Percentiles rank a stretch among this genome's conserved stretches.
Conservation (phyloP, 2,888 invertebrate genomes). For the Drosophila barbarae region DNA sequence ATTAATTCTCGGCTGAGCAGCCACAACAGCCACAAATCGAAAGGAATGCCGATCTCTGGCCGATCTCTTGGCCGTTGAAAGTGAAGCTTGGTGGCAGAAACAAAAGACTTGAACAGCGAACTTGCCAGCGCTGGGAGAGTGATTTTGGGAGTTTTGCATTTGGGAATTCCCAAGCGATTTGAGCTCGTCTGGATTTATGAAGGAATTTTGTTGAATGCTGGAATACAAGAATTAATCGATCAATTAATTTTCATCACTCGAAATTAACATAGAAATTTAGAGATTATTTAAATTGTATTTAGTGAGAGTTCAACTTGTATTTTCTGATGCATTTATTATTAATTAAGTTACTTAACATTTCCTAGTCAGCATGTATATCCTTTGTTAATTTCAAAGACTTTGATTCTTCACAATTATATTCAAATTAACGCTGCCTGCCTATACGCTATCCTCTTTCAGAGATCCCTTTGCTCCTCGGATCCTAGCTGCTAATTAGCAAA, state of each 20-base stretch:
- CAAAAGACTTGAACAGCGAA: constrained; percentile 64
- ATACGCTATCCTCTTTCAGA: constrained; percentile 16
- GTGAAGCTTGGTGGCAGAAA: constrained; percentile 62
- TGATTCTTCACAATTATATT: constrained; percentile 58
- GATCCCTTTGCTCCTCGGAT: neutral
- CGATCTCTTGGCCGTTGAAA: constrained; percentile 49
- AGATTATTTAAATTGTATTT: neutral
- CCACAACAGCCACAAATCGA: constrained; percentile 44
- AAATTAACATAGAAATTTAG: constrained; percentile 12
- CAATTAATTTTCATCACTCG: constrained; percentile 21
- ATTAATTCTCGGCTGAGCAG: constrained; percentile 67
- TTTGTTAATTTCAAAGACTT: neutral
- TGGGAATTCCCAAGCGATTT: constrained; percentile 34
- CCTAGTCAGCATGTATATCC: neutral
- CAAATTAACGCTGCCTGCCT: constrained; percentile 66
- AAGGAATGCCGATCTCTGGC: constrained; percentile 34
- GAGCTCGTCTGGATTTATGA: constrained; percentile 7
- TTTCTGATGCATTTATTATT: neutral
- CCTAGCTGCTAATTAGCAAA: constrained; percentile 67
- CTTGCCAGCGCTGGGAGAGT: constrained; percentile 34
- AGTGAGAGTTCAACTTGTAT: no score
- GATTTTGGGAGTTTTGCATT: constrained; percentile 23
- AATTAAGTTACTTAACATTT: no score
- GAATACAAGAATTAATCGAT: constrained; percentile 18
- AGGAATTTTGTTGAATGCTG: constrained; percentile 17